Evolutionary conservation across 2,797 vertebrate species (phyloP).

Genomic region (Xenops minutus): DNA sequence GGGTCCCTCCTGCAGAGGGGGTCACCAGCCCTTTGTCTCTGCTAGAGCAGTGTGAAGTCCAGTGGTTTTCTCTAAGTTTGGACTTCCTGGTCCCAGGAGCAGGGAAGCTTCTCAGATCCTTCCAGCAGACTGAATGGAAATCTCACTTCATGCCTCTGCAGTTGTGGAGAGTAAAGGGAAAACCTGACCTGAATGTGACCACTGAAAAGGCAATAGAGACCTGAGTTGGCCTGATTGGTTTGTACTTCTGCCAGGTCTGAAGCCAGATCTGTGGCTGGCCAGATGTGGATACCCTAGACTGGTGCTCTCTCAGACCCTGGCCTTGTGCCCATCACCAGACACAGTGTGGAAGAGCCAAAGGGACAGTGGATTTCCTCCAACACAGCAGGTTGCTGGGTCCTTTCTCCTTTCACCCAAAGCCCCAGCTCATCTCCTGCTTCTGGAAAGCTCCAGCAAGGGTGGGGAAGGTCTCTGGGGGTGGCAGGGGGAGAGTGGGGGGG

Average conservation of each 20-base stretch:
- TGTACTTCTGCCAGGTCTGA: background rate
- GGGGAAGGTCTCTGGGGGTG: conserved; percentile 39
- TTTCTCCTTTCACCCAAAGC: conserved; percentile 46
- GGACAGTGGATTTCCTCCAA: background rate
- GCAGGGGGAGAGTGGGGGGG: conserved; percentile 1
- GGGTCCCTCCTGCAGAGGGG: background rate
- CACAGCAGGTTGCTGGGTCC: background rate
- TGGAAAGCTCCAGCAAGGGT: conserved; percentile 60
- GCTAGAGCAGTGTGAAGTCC: rapidly evolving
- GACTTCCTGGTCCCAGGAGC: background rate
- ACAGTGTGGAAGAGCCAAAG: background rate
- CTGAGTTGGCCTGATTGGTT: background rate
- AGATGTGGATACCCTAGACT: background rate
- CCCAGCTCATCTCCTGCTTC: conserved; percentile 30
- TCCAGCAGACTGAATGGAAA: background rate
- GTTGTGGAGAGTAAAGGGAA: background rate
- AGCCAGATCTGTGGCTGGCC: background rate
- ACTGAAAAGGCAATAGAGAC: background rate
- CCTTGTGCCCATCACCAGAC: background rate
- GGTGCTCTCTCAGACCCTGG: background rate
- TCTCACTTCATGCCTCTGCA: background rate
- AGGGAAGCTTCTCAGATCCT: background rate
- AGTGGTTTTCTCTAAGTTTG: background rate
- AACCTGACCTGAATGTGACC: background rate
- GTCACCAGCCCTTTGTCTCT: background rate